Evolutionary conservation across 1,140 invertebrate species (phyloP), one percentile per base, ranked within the genome.

Genomic region (Formica selysi): DNA sequence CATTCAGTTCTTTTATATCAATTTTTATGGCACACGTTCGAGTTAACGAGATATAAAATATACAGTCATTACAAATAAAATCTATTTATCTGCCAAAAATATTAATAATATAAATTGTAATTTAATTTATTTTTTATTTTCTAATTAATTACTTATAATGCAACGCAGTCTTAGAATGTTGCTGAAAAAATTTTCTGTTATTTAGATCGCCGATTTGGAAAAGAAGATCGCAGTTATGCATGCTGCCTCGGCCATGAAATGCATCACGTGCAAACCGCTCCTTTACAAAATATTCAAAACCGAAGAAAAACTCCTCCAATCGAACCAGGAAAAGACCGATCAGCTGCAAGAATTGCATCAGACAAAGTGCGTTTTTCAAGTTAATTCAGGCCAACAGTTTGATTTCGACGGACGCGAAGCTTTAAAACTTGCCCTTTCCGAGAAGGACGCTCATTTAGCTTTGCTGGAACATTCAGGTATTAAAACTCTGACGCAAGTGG

Each of bases 361-460:
- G 93, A 97, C 98, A 96, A 98, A 98, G 98, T 98, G 95, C 95
- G 96, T 94, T 61, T 26, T 67, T 22, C 5, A 67, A 16, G 4
- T 65, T 67, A 38, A 68, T 79, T 36, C 1, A 54, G 32, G 8
- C 19, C 3, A 54, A 36, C 11, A 54, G 8, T 54, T 57, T 36
- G 16, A 19, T 73, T 3, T 54, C 5, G 10, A n/a, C 92, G 98
- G 97, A 92, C 97, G 97, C 94, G 98, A 98, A 95, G 97, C 98
- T 78, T 93, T 98, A 44, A 96, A 98, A 95, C 96, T 97, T 67
- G 97, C 97, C 1, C 97, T 98, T 61, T 98, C 97, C 92, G 98
- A 98, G 91, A 98, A 98, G 93, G 98, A 98, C 94, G 97, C 98
- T 22, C 97, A 98, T 93, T 96, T 98, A 87, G 98, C 97, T 1